Percentiles rank a stretch among this genome's conserved stretches.
These are phyloP conservation scores for Tachycineta bicolor DNA, from an alignment of 2,113 vertebrate genomes.

Conservation along the genomic window DNA sequence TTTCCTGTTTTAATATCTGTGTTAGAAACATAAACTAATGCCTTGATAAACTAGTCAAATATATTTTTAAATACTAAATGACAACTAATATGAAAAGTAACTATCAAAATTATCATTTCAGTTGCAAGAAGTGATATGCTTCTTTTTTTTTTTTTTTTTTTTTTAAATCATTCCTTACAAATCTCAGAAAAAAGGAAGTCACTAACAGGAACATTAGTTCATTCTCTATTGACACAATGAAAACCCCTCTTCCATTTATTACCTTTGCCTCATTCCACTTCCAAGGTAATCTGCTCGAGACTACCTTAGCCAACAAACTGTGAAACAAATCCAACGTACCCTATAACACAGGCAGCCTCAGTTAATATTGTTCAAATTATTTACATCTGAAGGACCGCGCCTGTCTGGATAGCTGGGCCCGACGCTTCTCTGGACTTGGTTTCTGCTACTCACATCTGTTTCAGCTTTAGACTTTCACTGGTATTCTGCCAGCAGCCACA, in stretches of 20 bases:
- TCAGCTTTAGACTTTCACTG: slow-evolving; percentile 82
- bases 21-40: background rate
- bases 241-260: background rate
- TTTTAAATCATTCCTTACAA: background rate
- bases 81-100: background rate
- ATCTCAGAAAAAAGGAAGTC: background rate
- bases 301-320: slow-evolving; percentile 32
- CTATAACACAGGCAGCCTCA: slow-evolving; percentile 47
- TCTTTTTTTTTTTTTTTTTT: background rate
- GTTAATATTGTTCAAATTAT: slow-evolving; percentile 53
- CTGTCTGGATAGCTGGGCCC: slow-evolving; percentile 62
- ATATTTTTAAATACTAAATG: background rate
- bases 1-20: background rate
- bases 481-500: slow-evolving; percentile 81
- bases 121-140: background rate
- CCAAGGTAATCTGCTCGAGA: background rate
- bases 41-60: background rate
- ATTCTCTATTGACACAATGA: background rate
- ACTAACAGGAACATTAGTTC: background rate
- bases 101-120: background rate
- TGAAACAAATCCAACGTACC: slow-evolving; percentile 43
- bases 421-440: slow-evolving; percentile 71
- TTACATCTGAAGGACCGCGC: slow-evolving; percentile 61
- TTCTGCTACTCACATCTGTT: slow-evolving; percentile 82
- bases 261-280: background rate